These are phyloP conservation scores for Hucho hucho DNA, from an alignment of 2,113 vertebrate genomes.

Conservation along the genomic window DNA sequence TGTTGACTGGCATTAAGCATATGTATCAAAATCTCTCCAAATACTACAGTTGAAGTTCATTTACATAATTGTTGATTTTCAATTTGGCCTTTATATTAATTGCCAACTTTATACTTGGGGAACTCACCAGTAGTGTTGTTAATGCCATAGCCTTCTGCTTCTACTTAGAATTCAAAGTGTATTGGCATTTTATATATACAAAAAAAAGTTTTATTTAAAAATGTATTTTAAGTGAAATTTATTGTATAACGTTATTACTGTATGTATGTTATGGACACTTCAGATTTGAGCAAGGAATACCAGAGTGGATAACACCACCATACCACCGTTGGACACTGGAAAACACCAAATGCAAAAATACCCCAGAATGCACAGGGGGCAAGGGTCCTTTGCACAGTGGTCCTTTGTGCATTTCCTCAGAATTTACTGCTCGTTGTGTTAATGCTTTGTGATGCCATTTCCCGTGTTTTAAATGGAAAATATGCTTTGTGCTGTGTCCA, in stretches of 20 bases:
- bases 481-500: conserved; percentile 94
- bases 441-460: conserved; percentile 91
- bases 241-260: neutral
- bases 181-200: neutral
- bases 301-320: conserved; percentile 2
- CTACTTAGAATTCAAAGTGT: neutral
- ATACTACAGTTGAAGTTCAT: neutral
- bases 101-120: too few species aligned
- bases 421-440: conserved; percentile 85
- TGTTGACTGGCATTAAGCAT: neutral
- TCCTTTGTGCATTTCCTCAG: conserved; percentile 82
- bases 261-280: conserved; percentile 19
- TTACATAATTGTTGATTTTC: too few species aligned
- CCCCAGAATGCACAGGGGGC: conserved; percentile 27
- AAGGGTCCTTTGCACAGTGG: conserved; percentile 68
- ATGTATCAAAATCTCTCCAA: neutral
- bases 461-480: conserved; percentile 90
- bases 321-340: conserved; percentile 37
- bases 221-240: neutral
- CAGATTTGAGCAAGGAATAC: conserved; percentile 18
- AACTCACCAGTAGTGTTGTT: neutral
- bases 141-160: neutral
- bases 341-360: conserved; percentile 14
- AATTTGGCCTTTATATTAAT: neutral
- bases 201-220: neutral